Conservation (phyloP, 2,888 invertebrate species). For the Scaptomyza caliginosa region DNA sequence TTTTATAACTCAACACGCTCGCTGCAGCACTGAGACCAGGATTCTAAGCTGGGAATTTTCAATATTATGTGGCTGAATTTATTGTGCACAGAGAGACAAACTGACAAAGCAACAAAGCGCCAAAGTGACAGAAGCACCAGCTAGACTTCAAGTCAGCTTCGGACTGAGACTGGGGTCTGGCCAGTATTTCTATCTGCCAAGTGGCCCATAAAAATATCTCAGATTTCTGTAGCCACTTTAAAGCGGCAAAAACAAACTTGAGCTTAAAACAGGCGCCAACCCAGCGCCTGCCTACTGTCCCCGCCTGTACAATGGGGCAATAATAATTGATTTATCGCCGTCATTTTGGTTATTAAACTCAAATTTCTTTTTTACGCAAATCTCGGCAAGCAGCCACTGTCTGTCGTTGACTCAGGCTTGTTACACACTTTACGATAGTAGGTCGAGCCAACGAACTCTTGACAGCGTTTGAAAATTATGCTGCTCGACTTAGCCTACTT, state of each 20-base stretch:
- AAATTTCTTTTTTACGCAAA: constrained; percentile 42
- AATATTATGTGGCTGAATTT: constrained; percentile 59
- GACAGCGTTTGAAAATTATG: constrained; percentile 29
- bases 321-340: constrained; percentile 82
- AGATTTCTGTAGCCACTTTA: constrained; percentile 50
- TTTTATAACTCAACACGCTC: constrained; percentile 58
- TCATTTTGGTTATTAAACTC: constrained; percentile 72
- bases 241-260: constrained; percentile 40
- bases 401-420: neutral
- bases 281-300: neutral
- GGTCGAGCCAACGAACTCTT: constrained; percentile 42
- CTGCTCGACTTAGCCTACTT: constrained; percentile 42
- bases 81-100: constrained; percentile 38
- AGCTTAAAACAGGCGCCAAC: constrained; percentile 1
- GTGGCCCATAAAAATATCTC: constrained; percentile 52
- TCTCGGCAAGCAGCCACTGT: constrained; percentile 29
- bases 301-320: constrained; percentile 65
- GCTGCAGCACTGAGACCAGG: neutral
- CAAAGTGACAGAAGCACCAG: constrained; percentile 34
- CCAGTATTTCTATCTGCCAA: constrained; percentile 52
- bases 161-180: constrained; percentile 27
- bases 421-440: neutral
- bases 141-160: constrained; percentile 8
- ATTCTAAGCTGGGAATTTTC: constrained; percentile 42
- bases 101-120: constrained; percentile 15